phyloP scores from a whole-genome alignment of 2,888 invertebrate species.

The Coelopa pilipes region DNA sequence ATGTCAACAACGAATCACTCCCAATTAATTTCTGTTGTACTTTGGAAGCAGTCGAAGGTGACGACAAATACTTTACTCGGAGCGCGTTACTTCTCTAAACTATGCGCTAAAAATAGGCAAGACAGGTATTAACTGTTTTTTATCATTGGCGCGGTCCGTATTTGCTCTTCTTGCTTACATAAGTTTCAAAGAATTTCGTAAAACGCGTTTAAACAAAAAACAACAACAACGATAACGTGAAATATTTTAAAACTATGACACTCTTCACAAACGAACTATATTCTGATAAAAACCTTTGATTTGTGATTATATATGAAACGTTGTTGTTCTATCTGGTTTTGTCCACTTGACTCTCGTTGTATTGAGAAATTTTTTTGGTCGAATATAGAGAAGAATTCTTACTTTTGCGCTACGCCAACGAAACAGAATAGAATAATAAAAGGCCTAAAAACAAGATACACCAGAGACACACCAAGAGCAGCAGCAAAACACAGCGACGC shows the following conservation, averaged over 20 bases:
- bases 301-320: not conserved
- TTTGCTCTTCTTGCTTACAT: slow-evolving; percentile 31
- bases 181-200: slow-evolving; percentile 25
- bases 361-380: not conserved
- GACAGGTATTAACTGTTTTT: slow-evolving; percentile 32
- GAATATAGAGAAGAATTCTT: slow-evolving; percentile 9
- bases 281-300: slow-evolving; percentile 1
- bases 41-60: too few species aligned
- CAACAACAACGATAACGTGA: too few species aligned
- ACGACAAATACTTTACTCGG: too few species aligned
- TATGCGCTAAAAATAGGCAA: slow-evolving; percentile 19
- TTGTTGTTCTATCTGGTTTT: slow-evolving; percentile 10
- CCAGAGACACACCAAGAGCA: slow-evolving; percentile 26
- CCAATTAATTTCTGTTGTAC: too few species aligned
- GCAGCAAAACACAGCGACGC: not conserved
- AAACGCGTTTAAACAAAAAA: slow-evolving; percentile 26
- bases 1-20: not conserved
- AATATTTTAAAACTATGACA: slow-evolving; percentile 18
- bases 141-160: not conserved
- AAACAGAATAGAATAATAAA: slow-evolving; percentile 19
- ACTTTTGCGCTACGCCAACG: slow-evolving; percentile 19
- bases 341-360: slow-evolving; percentile 2
- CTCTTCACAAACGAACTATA: slow-evolving; percentile 24
- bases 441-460: slow-evolving; percentile 25
- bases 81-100: not conserved